Evolutionary conservation across 2,113 vertebrate genomes (phyloP).

Genomic region (Nettapus auritus): DNA sequence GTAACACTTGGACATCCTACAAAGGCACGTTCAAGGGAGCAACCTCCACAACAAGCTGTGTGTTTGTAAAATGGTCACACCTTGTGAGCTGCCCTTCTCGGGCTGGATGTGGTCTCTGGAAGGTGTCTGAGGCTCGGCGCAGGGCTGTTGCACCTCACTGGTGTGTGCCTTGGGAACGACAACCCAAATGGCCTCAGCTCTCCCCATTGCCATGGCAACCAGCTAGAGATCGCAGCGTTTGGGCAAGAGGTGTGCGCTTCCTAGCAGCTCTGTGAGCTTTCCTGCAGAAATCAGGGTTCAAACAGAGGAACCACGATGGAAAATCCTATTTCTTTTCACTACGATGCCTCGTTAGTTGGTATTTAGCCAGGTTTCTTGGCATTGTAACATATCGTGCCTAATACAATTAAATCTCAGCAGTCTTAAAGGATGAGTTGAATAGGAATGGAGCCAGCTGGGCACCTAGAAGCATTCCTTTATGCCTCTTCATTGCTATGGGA

Average conservation of each 20-base stretch:
- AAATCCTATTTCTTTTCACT: neutral
- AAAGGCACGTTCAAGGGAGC: neutral
- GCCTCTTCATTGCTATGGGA: neutral
- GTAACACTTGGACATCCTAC: neutral
- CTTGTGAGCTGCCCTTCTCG: neutral
- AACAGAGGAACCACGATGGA: neutral
- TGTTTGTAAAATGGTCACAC: neutral
- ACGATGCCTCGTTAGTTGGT: neutral
- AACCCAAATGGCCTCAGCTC: neutral
- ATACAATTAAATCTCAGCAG: neutral
- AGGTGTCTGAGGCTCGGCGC: accelerated
- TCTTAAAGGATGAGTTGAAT: neutral
- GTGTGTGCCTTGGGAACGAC: neutral
- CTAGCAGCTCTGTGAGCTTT: neutral
- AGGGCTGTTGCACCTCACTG: neutral
- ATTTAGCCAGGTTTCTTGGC: neutral
- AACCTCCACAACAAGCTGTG: accelerated
- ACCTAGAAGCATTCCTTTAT: neutral
- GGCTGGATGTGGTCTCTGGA: neutral
- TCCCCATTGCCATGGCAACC: conserved; percentile 8
- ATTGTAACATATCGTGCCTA: neutral
- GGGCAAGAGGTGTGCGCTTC: neutral
- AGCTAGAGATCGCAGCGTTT: neutral
- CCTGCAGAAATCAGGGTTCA: neutral
- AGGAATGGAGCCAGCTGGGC: neutral